phyloP scores from a whole-genome alignment of 2,113 vertebrate genomes.

The Epinephelus moara region DNA sequence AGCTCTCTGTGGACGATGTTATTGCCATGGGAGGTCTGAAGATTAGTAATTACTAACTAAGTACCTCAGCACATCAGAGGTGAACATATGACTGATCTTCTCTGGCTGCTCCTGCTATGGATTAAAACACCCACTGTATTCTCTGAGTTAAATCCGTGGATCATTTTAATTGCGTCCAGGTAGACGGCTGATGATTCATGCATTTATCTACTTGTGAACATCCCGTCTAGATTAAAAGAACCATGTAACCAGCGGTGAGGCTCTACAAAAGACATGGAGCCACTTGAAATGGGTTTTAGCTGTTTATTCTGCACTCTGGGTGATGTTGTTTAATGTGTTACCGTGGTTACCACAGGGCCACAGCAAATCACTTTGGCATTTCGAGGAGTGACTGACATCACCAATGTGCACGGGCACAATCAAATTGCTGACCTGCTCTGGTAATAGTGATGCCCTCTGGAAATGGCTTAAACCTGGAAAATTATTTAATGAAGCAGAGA shows the following conservation, averaged over 20 bases:
- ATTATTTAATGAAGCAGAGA: conserved; percentile 49
- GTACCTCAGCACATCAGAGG: conserved; percentile 25
- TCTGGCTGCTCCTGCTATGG: conserved; percentile 1
- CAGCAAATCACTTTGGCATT: conserved; percentile 25
- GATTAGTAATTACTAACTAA: conserved; percentile 38
- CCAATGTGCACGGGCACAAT: not conserved
- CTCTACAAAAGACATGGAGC: not conserved
- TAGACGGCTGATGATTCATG: not conserved
- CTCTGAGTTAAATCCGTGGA: not conserved
- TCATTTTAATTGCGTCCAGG: not conserved
- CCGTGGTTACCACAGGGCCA: conserved; percentile 9
- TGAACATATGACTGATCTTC: conserved; percentile 19
- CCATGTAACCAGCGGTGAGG: not conserved
- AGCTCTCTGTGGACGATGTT: conserved; percentile 26
- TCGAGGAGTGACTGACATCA: conserved; percentile 30
- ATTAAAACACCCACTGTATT: conserved; percentile 6
- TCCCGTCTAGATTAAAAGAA: not conserved
- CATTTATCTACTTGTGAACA: not conserved
- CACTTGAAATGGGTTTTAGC: not conserved
- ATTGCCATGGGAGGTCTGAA: conserved; percentile 35
- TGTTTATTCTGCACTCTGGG: not conserved
- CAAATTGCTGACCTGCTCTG: conserved; percentile 36
- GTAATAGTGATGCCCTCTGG: conserved; percentile 25
- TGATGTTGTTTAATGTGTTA: conserved; percentile 14
- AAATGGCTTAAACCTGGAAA: conserved; percentile 42